Percentiles rank a stretch among this genome's conserved stretches.
phyloP scores from a whole-genome alignment of 2,888 invertebrate genomes.

The Hydraecia micacea region DNA sequence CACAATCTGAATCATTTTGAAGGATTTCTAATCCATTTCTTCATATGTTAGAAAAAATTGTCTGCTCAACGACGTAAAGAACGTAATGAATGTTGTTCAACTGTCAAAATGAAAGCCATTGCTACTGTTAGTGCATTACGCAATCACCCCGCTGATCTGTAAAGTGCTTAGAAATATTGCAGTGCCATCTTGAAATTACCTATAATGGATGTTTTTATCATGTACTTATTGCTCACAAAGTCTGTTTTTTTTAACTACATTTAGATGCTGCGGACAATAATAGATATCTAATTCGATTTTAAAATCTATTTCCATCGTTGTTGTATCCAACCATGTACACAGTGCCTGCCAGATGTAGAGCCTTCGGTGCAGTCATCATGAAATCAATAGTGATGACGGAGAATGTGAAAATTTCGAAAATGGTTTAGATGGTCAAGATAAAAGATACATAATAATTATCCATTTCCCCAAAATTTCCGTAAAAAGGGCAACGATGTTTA shows the following conservation, averaged over 20 bases:
- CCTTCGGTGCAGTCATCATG: background rate
- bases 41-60: too few relatives aligned
- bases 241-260: too few relatives aligned
- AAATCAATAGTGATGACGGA: slow-evolving; percentile 4
- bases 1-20: too few relatives aligned
- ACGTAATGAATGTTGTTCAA: too few relatives aligned
- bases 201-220: background rate
- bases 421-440: background rate
- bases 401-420: background rate
- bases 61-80: too few relatives aligned
- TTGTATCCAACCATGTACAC: background rate
- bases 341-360: too few relatives aligned
- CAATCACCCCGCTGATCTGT: too few relatives aligned
- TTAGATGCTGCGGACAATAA: too few relatives aligned
- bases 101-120: too few relatives aligned
- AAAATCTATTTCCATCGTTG: background rate
- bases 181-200: background rate
- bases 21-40: too few relatives aligned
- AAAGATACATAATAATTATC: background rate
- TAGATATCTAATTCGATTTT: background rate
- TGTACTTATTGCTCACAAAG: background rate
- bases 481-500: background rate
- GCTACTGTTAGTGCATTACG: too few relatives aligned
- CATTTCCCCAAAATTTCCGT: background rate
- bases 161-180: background rate